Percentiles rank a stretch among this genome's conserved stretches.
phyloP scores from a whole-genome alignment of 2,888 invertebrate species.

The Perithous albicinctus region DNA sequence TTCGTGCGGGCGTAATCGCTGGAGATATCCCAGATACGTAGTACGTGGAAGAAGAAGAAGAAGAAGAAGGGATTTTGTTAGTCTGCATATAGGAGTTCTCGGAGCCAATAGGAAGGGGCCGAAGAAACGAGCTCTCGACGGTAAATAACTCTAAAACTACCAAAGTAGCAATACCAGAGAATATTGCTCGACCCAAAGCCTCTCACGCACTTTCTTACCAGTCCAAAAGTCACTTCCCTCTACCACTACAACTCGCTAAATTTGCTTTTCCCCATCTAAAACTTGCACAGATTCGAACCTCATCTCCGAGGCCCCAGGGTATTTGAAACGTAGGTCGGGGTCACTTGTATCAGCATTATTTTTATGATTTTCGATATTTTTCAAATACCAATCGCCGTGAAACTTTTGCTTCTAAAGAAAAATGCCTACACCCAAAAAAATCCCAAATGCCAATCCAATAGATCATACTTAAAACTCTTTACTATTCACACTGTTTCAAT shows the following conservation, averaged over 20 bases:
- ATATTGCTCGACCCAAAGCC: constrained; percentile 68
- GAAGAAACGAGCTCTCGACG: constrained; percentile 44
- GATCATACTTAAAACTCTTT: no score
- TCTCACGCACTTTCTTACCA: constrained; percentile 53
- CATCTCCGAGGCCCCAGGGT: constrained; percentile 19
- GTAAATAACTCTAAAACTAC: constrained; percentile 73
- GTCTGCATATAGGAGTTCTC: constrained; percentile 28
- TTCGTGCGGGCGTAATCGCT: constrained; percentile 43
- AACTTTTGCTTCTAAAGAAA: no score
- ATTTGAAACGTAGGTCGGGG: constrained; percentile 24
- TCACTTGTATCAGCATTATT: background rate
- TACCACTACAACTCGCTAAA: background rate
- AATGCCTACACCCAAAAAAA: no score
- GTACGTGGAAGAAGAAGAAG: constrained; percentile 23
- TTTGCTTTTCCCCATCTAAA: constrained; percentile 31
- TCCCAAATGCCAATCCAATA: no score
- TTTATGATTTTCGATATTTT: no score
- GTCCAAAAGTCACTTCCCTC: constrained; percentile 13
- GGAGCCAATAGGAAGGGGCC: constrained; percentile 25
- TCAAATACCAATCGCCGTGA: background rate
- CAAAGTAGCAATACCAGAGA: constrained; percentile 64
- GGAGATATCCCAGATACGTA: constrained; percentile 58
- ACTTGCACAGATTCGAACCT: constrained; percentile 8
- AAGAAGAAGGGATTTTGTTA: constrained; percentile 20
- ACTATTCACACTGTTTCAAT: no score